Base-by-base conservation (phyloP, 2,888 invertebrate species). In the Anthophora plumipes region DNA sequence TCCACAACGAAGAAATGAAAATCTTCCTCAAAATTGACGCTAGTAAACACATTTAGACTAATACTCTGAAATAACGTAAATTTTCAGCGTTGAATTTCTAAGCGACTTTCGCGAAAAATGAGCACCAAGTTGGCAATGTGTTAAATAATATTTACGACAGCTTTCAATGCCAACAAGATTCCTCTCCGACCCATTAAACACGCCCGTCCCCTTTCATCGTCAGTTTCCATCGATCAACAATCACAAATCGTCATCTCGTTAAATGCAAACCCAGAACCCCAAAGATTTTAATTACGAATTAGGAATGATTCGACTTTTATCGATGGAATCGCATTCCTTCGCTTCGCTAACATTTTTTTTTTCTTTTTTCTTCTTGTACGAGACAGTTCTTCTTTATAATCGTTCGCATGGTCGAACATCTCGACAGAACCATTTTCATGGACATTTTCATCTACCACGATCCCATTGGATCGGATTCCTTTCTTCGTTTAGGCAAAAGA, bases 251-350 rank as follows among this genome's bases (percentile, higher is more conserved):
- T 43, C 43, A n/a, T 14, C 57, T 67, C n/a, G 41, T 73, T 57
- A 22, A 43, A 31, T 20, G 48, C 31, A 67, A 46, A 73, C n/a
- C 20, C 37, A 41, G 59, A 67, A 67, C 25, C 31, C 31, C 9
- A 31, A 50, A 48, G 59, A 59, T 66, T 73, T 52, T 60, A 41
- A 68, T 74, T 74, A 68, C 68, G 20, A 50, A n/a, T 31, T 17
- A 48, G 25, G 14, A 41, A 20, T 14, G 37, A 63, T 72, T 68
- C n/a, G 37, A 39, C 31, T 50, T 43, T 43, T 20, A 54, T 72
- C 64, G 59, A 66, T 46, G 64, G 37, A 71, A n/a, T 52, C 41
- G 12, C 57, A 64, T 70, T 64, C 48, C 76, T 41, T 7, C 43
- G 37, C 22, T 46, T 25, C 22, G 14, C 60, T 22, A 14, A 1